Percentiles rank a stretch among this genome's conserved stretches.
Conservation (phyloP, 2,113 vertebrate species). For the Lagenorhynchus albirostris region DNA sequence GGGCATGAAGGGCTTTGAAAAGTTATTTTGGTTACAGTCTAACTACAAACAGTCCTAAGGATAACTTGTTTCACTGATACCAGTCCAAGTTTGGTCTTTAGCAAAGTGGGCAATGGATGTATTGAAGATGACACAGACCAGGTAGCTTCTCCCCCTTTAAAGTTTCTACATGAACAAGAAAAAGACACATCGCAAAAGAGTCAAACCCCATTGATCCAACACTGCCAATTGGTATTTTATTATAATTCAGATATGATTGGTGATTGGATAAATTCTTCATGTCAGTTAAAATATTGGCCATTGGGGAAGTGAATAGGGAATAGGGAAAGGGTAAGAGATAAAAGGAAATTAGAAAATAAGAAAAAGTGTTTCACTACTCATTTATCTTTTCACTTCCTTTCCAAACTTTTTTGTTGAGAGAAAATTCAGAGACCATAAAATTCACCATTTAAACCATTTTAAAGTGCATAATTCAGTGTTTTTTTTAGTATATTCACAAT, state of each 20-base stretch:
- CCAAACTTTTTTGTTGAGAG: neutral
- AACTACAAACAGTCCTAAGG: neutral
- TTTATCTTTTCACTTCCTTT: neutral
- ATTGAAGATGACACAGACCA: neutral
- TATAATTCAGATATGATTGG: neutral
- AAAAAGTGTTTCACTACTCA: neutral
- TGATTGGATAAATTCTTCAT: neutral
- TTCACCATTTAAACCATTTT: neutral
- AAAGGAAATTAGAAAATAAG: neutral
- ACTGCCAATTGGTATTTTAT: neutral
- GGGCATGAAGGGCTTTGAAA: neutral
- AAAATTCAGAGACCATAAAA: neutral
- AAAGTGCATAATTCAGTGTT: neutral
- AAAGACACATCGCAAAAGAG: neutral
- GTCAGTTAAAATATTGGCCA: neutral
- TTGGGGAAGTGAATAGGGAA: neutral
- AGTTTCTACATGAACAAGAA: neutral
- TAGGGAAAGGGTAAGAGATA: neutral
- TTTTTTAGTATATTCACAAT: neutral
- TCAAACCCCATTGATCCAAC: neutral
- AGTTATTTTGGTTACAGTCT: neutral
- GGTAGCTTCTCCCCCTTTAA: neutral
- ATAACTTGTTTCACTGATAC: neutral
- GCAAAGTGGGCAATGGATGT: neutral
- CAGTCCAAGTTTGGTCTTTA: neutral